Conservation (phyloP, 1,140 invertebrate species). For the Potamilus streckersoni region DNA sequence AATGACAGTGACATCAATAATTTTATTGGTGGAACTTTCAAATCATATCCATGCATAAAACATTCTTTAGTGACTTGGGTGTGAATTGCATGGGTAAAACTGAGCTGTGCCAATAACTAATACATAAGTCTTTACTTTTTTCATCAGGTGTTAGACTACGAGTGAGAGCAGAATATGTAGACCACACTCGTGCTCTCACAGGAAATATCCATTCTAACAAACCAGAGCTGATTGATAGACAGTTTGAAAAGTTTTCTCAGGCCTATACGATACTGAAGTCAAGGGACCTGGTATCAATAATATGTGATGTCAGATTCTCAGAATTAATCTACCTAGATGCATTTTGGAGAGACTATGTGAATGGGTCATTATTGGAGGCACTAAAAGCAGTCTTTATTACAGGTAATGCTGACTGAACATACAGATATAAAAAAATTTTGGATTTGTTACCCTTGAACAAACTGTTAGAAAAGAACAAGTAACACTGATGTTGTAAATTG, state of each 20-base stretch:
- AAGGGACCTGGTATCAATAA: slow-evolving; percentile 63
- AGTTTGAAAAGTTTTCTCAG: slow-evolving; percentile 64
- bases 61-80: no score
- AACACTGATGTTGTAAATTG: no score
- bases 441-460: no score
- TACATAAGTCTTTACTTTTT: no score
- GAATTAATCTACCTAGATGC: slow-evolving; percentile 67
- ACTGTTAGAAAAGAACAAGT: no score
- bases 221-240: slow-evolving; percentile 55
- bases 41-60: no score
- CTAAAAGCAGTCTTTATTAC: slow-evolving; percentile 64
- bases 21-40: no score
- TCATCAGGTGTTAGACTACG: slow-evolving; percentile 53
- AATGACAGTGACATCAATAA: no score
- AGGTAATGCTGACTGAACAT: slow-evolving; percentile 29
- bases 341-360: slow-evolving; percentile 68
- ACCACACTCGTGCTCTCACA: slow-evolving; percentile 53
- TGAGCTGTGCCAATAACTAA: no score
- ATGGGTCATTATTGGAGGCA: slow-evolving; percentile 65
- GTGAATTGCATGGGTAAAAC: no score
- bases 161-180: slow-evolving; percentile 55
- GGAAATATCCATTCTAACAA: slow-evolving; percentile 58
- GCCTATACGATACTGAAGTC: slow-evolving; percentile 62
- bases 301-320: slow-evolving; percentile 67
- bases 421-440: not conserved